Conservation (phyloP, 2,888 invertebrate species). For the Amblyjoppa proteus region DNA sequence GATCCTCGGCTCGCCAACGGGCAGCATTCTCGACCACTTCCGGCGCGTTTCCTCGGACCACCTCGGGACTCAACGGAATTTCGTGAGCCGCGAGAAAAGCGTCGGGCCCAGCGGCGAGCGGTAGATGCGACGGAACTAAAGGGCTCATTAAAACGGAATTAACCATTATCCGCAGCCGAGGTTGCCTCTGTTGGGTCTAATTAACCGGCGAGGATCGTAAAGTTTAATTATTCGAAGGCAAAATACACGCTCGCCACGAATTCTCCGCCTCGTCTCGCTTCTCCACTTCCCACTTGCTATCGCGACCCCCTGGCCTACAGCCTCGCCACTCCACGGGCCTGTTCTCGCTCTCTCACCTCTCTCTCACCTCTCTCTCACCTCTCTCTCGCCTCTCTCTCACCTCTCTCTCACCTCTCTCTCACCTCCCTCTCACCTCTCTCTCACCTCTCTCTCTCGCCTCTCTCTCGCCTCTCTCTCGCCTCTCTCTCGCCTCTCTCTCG, state of each 20-base stretch:
- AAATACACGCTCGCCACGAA: slow-evolving; percentile 69
- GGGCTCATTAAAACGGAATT: slow-evolving; percentile 72
- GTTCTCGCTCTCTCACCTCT: background rate
- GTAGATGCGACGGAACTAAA: slow-evolving; percentile 71
- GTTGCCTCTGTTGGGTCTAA: slow-evolving; percentile 71
- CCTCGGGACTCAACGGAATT: slow-evolving; percentile 53
- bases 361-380: background rate
- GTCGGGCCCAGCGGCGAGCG: slow-evolving; percentile 37
- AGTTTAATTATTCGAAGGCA: slow-evolving; percentile 72
- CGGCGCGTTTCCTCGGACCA: slow-evolving; percentile 47
- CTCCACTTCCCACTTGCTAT: slow-evolving; percentile 23
- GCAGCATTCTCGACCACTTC: background rate
- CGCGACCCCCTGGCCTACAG: slow-evolving; percentile 29
- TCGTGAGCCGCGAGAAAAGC: slow-evolving; percentile 41
- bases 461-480: slow-evolving; percentile 1
- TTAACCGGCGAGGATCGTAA: slow-evolving; percentile 71
- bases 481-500: background rate
- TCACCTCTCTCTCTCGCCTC: background rate
- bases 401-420: slow-evolving; percentile 4
- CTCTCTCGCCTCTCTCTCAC: background rate
- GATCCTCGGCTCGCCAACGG: too few relatives aligned
- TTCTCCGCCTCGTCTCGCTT: slow-evolving; percentile 53
- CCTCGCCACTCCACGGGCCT: slow-evolving; percentile 55
- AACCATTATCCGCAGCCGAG: slow-evolving; percentile 72
- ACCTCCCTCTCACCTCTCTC: background rate